Conservation (phyloP, 2,888 invertebrate species). For the Aradus depressus region DNA sequence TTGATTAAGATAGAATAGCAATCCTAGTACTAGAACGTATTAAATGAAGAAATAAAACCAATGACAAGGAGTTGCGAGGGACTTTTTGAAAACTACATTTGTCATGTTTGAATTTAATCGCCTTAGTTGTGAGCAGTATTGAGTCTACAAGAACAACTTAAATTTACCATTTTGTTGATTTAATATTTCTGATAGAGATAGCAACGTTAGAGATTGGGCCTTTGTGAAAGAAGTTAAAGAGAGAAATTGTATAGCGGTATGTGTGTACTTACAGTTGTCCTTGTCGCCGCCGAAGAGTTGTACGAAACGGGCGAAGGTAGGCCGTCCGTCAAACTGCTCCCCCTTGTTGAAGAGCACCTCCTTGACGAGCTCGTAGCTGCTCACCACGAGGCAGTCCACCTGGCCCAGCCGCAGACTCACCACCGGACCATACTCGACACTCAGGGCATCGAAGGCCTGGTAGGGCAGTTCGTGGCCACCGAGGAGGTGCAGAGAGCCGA, state of each 20-base stretch:
- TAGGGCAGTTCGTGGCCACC: constrained; percentile 48
- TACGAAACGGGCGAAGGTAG: constrained; percentile 51
- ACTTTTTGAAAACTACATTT: too few relatives aligned
- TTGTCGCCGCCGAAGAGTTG: constrained; percentile 52
- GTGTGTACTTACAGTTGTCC: constrained; percentile 50
- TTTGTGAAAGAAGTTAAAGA: too few relatives aligned
- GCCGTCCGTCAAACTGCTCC: constrained; percentile 51
- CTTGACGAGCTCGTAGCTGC: constrained; percentile 46
- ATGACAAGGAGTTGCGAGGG: too few relatives aligned
- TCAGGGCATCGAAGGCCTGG: constrained; percentile 45
- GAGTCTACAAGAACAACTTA: too few relatives aligned
- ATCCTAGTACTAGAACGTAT: too few relatives aligned
- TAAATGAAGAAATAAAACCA: too few relatives aligned
- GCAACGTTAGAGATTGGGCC: too few relatives aligned
- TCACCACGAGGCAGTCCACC: constrained; percentile 46
- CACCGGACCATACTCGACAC: constrained; percentile 43
- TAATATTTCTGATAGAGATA: too few relatives aligned
- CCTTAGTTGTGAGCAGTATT: too few relatives aligned
- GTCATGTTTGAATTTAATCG: too few relatives aligned
- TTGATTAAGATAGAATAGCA: too few relatives aligned
- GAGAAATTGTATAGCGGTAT: neutral
- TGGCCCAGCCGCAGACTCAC: constrained; percentile 45
- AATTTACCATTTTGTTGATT: too few relatives aligned
- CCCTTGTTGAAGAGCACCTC: constrained; percentile 48
- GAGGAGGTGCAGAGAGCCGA: constrained; percentile 46